These are phyloP conservation scores for Hartigia nigra DNA, from an alignment of 2,888 invertebrate species.

Conservation along the genomic window DNA sequence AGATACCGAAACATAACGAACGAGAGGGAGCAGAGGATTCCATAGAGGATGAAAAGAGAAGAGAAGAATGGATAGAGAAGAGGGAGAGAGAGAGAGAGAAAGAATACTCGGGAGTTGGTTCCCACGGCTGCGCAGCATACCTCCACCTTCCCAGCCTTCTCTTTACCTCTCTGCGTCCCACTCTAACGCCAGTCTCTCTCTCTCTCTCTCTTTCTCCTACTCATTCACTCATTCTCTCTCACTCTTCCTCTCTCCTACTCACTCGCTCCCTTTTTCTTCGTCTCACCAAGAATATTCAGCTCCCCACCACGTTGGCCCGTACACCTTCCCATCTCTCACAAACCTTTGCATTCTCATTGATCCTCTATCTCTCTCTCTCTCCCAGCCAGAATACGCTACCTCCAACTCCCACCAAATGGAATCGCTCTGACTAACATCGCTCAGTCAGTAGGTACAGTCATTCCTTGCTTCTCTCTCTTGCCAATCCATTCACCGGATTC, in stretches of 20 bases:
- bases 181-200: conserved; percentile 20
- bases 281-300: conserved; percentile 2
- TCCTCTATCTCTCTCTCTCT: conserved; percentile 29
- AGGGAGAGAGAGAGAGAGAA: conserved; percentile 30
- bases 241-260: conserved; percentile 6
- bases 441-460: conserved; percentile 4
- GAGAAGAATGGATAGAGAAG: conserved; percentile 31
- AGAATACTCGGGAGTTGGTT: conserved; percentile 54
- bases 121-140: conserved; percentile 62
- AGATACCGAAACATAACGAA: conserved; percentile 10
- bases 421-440: neutral
- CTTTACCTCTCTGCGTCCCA: conserved; percentile 17
- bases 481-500: conserved; percentile 1
- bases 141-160: conserved; percentile 48
- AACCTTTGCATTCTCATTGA: conserved; percentile 19
- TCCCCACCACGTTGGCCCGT: conserved; percentile 2
- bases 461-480: conserved; percentile 9
- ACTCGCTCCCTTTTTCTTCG: conserved; percentile 24
- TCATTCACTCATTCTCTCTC: conserved; percentile 5
- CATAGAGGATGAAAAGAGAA: conserved; percentile 33
- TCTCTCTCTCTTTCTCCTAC: conserved; percentile 10
- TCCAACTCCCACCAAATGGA: neutral
- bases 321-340: conserved; percentile 22
- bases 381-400: neutral
- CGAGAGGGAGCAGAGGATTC: conserved; percentile 3